A percentile compares a stretch with the other conserved stretches of the same genome.
These are phyloP conservation scores for Leptopilina clavipes DNA, from an alignment of 1,140 invertebrate genomes.

Conservation along the genomic window DNA sequence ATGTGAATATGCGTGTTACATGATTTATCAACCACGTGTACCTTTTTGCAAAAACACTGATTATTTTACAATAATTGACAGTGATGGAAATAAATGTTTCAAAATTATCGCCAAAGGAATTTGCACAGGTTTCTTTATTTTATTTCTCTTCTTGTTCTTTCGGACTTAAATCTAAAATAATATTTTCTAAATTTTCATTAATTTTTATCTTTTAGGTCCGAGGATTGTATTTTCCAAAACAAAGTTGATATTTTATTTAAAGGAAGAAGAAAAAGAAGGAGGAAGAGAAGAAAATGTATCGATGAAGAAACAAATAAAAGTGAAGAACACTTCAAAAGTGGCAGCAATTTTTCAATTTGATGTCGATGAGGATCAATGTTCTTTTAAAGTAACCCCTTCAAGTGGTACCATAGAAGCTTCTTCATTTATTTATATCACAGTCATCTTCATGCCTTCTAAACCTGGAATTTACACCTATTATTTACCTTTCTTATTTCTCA, in stretches of 20 bases:
- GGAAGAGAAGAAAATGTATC: conserved; percentile 31
- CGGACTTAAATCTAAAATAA: neutral
- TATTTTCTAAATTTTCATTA: no score
- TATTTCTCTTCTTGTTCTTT: neutral
- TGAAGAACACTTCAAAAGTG: conserved; percentile 58
- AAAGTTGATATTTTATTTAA: conserved; percentile 35
- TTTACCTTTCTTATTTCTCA: conserved; percentile 56
- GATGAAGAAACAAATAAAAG: conserved; percentile 53
- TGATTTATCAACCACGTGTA: conserved; percentile 55
- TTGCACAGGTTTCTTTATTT: conserved; percentile 50
- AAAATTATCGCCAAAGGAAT: conserved; percentile 53
- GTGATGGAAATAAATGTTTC: conserved; percentile 36
- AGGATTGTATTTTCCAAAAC: conserved; percentile 31
- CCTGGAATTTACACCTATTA: conserved; percentile 52
- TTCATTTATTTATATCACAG: conserved; percentile 51
- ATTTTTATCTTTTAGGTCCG: conserved; percentile 25
- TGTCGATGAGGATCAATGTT: conserved; percentile 50
- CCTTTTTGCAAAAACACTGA: conserved; percentile 54
- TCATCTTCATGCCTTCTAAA: conserved; percentile 54
- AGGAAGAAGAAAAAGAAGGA: conserved; percentile 30
- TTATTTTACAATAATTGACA: conserved; percentile 59
- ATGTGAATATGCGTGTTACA: conserved; percentile 53
- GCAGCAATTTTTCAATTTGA: conserved; percentile 60
- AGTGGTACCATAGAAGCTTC: conserved; percentile 52
- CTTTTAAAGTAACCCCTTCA: conserved; percentile 55